phyloP scores from a whole-genome alignment of 2,797 vertebrate species.

The Pogonophryne albipinna region DNA sequence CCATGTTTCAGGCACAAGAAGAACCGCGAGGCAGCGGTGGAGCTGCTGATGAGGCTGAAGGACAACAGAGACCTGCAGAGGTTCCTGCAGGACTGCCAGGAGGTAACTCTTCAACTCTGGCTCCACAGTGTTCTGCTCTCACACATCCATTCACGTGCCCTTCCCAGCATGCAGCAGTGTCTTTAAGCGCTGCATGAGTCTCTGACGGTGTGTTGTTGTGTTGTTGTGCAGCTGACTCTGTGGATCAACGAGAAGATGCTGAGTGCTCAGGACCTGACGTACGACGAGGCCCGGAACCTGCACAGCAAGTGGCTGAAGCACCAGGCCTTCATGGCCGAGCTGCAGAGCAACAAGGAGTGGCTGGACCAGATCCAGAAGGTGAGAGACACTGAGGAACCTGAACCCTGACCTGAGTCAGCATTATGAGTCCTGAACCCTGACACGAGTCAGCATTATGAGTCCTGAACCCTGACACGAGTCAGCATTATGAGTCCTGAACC shows the following conservation, averaged over 20 bases:
- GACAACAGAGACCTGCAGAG: constrained; percentile 96
- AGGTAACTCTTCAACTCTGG: constrained; percentile 79
- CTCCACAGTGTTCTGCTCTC: too few species aligned
- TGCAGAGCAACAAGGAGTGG: constrained; percentile 96
- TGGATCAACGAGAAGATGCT: constrained; percentile 99
- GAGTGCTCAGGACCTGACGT: constrained; percentile 95
- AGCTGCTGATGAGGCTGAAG: constrained; percentile 93
- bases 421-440: too few species aligned
- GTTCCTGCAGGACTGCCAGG: constrained; percentile 95
- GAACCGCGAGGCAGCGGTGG: constrained; percentile 88
- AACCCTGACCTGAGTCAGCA: too few species aligned
- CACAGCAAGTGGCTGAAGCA: constrained; percentile 95
- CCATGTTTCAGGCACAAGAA: constrained; percentile 74
- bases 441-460: too few species aligned
- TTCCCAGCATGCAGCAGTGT: too few species aligned
- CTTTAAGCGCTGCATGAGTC: too few species aligned
- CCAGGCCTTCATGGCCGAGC: constrained; percentile 91
- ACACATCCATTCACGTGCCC: too few species aligned
- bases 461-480: too few species aligned
- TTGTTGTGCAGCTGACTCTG: constrained; percentile 80
- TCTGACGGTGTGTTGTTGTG: constrained; percentile 6
- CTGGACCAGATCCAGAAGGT: constrained; percentile 96
- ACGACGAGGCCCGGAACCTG: constrained; percentile 94
- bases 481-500: too few species aligned
- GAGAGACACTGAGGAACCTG: neutral